Conservation (phyloP, 64 coral and sea anemone genomes). For the Montipora capricornis region DNA sequence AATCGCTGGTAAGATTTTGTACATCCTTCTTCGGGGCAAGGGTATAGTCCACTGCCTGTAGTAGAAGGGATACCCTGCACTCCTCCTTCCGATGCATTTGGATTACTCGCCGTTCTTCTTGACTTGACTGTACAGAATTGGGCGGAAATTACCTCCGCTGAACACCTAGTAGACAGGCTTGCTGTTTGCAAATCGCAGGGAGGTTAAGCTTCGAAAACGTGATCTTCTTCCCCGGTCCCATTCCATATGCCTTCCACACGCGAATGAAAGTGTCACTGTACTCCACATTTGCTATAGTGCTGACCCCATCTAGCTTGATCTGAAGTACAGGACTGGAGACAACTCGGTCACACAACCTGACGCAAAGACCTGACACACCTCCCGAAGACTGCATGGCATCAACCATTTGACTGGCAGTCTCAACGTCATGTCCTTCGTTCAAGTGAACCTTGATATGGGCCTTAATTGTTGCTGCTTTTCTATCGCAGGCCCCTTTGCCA, state of each 20-base stretch:
- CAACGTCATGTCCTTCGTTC: slow-evolving; percentile 8
- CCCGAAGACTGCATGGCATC: slow-evolving; percentile 44
- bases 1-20: too few relatives aligned
- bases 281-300: slow-evolving; percentile 62
- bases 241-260: slow-evolving; percentile 70
- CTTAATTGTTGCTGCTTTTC: slow-evolving; percentile 73
- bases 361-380: slow-evolving; percentile 57
- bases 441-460: slow-evolving; percentile 1
- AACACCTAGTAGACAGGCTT: neutral
- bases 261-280: slow-evolving; percentile 48
- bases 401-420: slow-evolving; percentile 51
- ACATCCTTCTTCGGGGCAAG: too few relatives aligned
- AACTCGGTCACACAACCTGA: slow-evolving; percentile 9
- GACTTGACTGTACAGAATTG: too few relatives aligned
- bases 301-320: neutral
- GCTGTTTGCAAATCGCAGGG: neutral
- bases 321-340: too few relatives aligned
- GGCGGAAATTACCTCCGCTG: too few relatives aligned
- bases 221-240: slow-evolving; percentile 69
- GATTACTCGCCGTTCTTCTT: too few relatives aligned
- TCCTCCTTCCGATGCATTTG: too few relatives aligned
- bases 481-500: slow-evolving; percentile 67
- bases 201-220: neutral
- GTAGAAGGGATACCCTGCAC: too few relatives aligned
- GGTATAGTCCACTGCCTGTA: too few relatives aligned